Evolutionary conservation across 2,797 vertebrate genomes (phyloP).

Genomic region (Acanthurus lineatus): DNA sequence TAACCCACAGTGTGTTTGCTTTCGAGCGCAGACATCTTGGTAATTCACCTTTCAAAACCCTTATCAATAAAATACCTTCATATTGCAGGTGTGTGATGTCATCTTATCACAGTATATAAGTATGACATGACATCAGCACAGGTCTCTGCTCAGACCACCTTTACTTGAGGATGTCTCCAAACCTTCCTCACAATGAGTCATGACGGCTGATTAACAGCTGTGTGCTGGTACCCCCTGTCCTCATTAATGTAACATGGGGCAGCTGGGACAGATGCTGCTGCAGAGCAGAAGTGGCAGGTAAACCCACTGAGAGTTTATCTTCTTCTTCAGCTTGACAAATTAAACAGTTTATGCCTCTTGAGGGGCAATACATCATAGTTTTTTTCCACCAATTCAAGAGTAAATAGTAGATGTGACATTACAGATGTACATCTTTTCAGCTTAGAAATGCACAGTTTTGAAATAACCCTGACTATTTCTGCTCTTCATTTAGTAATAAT

Average conservation of each 20-base stretch:
- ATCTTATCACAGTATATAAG: too few species aligned
- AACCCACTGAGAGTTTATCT: background rate
- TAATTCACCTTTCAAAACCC: background rate
- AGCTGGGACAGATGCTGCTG: background rate
- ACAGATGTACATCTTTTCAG: background rate
- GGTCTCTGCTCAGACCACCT: slow-evolving; percentile 4
- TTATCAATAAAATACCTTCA: background rate
- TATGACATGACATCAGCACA: background rate
- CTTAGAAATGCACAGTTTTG: too few species aligned
- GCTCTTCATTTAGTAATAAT: background rate
- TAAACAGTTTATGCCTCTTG: background rate
- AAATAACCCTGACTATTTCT: background rate
- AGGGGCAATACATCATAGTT: background rate
- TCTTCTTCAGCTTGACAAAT: background rate
- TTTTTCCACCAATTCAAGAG: background rate
- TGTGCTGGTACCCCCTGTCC: background rate
- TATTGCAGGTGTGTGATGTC: background rate
- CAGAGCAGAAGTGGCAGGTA: background rate
- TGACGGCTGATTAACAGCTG: slow-evolving; percentile 19
- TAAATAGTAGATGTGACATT: background rate
- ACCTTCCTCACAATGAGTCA: slow-evolving; percentile 13
- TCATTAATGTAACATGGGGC: slow-evolving; percentile 1
- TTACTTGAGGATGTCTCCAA: background rate
- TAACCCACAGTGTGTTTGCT: background rate
- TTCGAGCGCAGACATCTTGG: background rate